Conservation (phyloP, 2,888 invertebrate genomes). For the Tipula vernalis region DNA sequence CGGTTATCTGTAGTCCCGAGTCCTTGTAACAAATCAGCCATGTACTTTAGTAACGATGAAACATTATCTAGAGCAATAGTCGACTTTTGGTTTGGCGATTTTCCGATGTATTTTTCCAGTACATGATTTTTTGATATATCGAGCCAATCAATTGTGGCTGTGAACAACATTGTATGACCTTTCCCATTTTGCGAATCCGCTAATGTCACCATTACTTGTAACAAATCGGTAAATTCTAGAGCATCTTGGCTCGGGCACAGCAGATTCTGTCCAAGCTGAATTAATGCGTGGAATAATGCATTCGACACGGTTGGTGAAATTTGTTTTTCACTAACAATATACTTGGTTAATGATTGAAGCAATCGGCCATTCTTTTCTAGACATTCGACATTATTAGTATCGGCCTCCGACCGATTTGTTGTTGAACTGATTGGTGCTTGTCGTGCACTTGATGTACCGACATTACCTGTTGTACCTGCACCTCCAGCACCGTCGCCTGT, state of each 20-base stretch:
- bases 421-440: conserved; percentile 29
- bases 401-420: conserved; percentile 32
- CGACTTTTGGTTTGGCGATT: conserved; percentile 18
- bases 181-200: conserved; percentile 74
- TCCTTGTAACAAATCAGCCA: conserved; percentile 51
- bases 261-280: conserved; percentile 57
- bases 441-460: conserved; percentile 15
- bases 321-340: conserved; percentile 54
- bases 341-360: conserved; percentile 55
- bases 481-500: conserved; percentile 21
- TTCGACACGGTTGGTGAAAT: conserved; percentile 26
- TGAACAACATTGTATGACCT: conserved; percentile 70
- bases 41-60: conserved; percentile 71
- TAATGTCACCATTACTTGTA: conserved; percentile 66
- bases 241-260: conserved; percentile 50
- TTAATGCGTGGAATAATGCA: conserved; percentile 56
- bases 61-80: conserved; percentile 55
- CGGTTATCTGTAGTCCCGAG: conserved; percentile 35
- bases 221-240: conserved; percentile 63
- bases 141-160: conserved; percentile 69
- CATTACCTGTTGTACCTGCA: conserved; percentile 28
- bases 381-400: conserved; percentile 30
- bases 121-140: conserved; percentile 47
- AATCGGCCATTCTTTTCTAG: conserved; percentile 55
- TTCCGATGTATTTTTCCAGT: conserved; percentile 24